Evolutionary conservation across 2,797 vertebrate species (phyloP), one percentile per base, ranked within the genome.

Genomic region (Choloepus didactylus): DNA sequence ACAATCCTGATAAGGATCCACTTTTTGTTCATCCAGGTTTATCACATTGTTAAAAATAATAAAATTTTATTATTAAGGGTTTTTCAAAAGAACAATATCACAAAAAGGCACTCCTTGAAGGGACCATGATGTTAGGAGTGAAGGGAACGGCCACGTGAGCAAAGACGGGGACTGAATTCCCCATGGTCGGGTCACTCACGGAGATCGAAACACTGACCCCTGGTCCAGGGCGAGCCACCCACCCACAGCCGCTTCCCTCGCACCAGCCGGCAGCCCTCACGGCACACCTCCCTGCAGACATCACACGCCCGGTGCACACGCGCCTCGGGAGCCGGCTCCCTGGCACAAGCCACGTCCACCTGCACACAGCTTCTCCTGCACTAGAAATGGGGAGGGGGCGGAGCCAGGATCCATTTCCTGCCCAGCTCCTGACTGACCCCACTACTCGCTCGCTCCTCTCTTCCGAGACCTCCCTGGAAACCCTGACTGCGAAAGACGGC

Each of bases 181-280:
- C 86, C 44, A 27, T 27, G 0, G 6, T 4, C 9, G 0, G 12
- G 59, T 62, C 11, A n/a, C 76, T 0, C 0, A 1, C 18, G 0
- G 46, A 23, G 44, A 25, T 27, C 77, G 4, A 46, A 44, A 16
- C 38, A 25, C 69, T 29, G 7, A 0, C 0, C 2, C 18, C 23
- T 25, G 18, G 49, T 21, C 35, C 6, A 62, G 3, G n/a, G 27
- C n/a, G 5, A 6, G 44, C 64, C 77, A 14, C 69, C 5, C 5
- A 51, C 51, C 27, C 82, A 10, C 23, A 29, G 0, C 35, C 35
- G 14, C 12, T 7, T 29, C 59, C 56, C 31, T 0, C 8, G 9
- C 64, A 44, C 62, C 3, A 11, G 16, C 19, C 7, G 0, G 15
- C 62, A 12, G 69, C 29, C 29, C 18, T 3, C 3, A 5, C n/a